phyloP scores from a whole-genome alignment of 1,140 invertebrate species.

The Euura lappo region DNA sequence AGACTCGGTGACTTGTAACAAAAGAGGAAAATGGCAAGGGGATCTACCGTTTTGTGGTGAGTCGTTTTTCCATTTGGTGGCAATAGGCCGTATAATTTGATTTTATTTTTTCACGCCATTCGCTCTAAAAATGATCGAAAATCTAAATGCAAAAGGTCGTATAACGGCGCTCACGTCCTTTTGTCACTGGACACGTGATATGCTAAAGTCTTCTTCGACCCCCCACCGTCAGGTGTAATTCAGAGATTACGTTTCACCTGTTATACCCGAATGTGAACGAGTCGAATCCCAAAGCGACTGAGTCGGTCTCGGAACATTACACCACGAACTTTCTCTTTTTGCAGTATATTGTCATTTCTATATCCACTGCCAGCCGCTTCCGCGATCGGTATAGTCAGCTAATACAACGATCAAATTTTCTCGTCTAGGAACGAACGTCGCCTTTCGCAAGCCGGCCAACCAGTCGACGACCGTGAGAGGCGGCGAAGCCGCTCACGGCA shows the following conservation, averaged over 20 bases:
- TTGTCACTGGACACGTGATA: no score
- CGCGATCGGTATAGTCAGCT: not conserved
- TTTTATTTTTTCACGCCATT: no score
- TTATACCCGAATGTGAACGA: no score
- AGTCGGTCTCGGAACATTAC: not conserved
- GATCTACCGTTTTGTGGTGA: conserved; percentile 85
- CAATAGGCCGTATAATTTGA: no score
- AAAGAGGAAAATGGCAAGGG: conserved; percentile 76
- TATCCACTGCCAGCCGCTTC: not conserved
- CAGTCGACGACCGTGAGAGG: conserved; percentile 87
- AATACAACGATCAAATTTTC: not conserved
- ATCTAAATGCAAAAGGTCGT: no score
- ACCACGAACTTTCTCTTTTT: not conserved
- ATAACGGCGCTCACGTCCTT: no score
- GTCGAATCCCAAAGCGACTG: not conserved
- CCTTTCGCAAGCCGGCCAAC: conserved; percentile 85
- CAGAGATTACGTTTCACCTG: no score
- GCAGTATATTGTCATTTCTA: not conserved
- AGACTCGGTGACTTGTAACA: conserved; percentile 69
- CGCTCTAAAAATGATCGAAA: no score
- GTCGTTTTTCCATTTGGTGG: conserved; percentile 26
- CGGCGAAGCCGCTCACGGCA: conserved; percentile 80
- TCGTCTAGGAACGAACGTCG: conserved; percentile 81
- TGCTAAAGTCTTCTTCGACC: no score
- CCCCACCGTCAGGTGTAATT: no score